phyloP scores from a whole-genome alignment of 2,113 vertebrate genomes.

The Neofelis nebulosa region DNA sequence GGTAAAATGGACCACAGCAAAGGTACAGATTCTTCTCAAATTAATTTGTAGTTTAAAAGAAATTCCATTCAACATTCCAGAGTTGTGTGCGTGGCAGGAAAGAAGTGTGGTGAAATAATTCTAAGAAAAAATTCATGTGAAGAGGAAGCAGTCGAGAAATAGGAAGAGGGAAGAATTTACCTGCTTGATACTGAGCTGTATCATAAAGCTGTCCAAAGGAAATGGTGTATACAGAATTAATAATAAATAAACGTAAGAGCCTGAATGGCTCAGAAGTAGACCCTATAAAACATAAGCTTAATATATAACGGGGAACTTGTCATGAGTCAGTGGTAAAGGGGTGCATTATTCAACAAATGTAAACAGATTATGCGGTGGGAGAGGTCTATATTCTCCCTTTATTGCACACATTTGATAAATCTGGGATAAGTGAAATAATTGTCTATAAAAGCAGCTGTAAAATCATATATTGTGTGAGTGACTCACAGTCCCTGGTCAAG shows the following conservation, averaged over 20 bases:
- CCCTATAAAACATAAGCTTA: neutral
- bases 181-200: neutral
- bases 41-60: neutral
- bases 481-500: neutral
- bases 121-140: neutral
- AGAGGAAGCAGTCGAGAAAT: neutral
- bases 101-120: neutral
- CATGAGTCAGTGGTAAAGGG: neutral
- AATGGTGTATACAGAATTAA: neutral
- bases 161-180: neutral
- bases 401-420: neutral
- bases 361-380: neutral
- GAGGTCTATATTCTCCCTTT: neutral
- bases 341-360: neutral
- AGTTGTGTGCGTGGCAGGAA: neutral
- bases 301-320: neutral
- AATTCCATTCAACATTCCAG: neutral
- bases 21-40: constrained; percentile 20
- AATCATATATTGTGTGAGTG: neutral
- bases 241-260: neutral
- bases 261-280: neutral
- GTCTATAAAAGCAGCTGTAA: neutral
- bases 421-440: neutral
- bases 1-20: neutral
- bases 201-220: neutral